phyloP scores from a whole-genome alignment of 2,797 vertebrate species.

The Champsocephalus gunnari region DNA sequence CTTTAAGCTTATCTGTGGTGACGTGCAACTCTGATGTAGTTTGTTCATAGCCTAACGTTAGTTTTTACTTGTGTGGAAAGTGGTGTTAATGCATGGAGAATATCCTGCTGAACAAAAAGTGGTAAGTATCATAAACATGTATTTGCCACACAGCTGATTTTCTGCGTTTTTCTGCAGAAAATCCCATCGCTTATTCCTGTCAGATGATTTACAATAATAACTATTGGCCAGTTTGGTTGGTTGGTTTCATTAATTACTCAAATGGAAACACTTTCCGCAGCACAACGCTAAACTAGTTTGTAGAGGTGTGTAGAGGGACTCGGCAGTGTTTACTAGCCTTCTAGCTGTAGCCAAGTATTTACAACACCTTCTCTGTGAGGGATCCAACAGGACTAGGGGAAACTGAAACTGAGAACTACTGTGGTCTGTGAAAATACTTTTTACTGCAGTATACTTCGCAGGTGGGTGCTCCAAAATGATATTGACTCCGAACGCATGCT shows the following conservation, averaged over 20 bases:
- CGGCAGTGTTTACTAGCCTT: background rate
- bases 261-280: background rate
- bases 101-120: too few species aligned
- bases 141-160: too few species aligned
- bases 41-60: too few species aligned
- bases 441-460: background rate
- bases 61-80: too few species aligned
- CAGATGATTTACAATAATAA: background rate
- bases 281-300: background rate
- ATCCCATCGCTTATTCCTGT: background rate
- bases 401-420: background rate
- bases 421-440: slow-evolving; percentile 2
- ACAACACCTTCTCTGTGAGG: background rate
- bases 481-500: slow-evolving; percentile 6
- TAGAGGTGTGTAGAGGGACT: background rate
- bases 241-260: background rate
- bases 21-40: too few species aligned
- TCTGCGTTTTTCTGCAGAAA: too few species aligned
- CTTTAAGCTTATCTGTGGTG: too few species aligned
- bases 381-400: background rate
- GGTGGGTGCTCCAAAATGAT: slow-evolving; percentile 3
- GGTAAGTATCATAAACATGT: too few species aligned
- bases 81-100: too few species aligned
- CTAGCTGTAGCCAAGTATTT: background rate
- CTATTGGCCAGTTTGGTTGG: background rate